phyloP scores from a whole-genome alignment of 2,888 invertebrate genomes.

The Cylloceria caligata region DNA sequence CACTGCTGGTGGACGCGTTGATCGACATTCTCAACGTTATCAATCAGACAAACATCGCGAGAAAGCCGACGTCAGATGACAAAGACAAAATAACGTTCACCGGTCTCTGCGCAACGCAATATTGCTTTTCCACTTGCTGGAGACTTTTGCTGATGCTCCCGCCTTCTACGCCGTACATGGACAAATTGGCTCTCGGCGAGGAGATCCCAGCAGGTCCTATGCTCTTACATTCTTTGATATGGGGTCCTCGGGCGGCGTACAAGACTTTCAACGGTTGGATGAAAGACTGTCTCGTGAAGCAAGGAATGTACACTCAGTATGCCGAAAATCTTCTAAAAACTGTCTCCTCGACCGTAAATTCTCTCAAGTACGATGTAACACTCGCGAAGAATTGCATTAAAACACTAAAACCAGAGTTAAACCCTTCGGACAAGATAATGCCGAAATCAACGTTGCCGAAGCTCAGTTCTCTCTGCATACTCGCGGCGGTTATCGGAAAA shows the following conservation, averaged over 20 bases:
- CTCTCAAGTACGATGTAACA: conserved; percentile 87
- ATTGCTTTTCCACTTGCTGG: conserved; percentile 95
- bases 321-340: conserved; percentile 90
- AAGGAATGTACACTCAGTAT: conserved; percentile 94
- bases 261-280: conserved; percentile 95
- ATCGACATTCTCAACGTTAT: conserved; percentile 93
- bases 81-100: conserved; percentile 86
- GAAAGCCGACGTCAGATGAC: conserved; percentile 75
- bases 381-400: conserved; percentile 88
- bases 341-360: conserved; percentile 90
- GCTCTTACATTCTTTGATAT: conserved; percentile 93
- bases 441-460: conserved; percentile 86
- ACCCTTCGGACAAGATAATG: conserved; percentile 80
- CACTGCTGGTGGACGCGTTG: conserved; percentile 93
- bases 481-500: conserved; percentile 92
- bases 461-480: conserved; percentile 90
- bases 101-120: conserved; percentile 93
- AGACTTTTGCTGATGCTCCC: conserved; percentile 94
- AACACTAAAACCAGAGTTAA: conserved; percentile 85
- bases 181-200: conserved; percentile 89
- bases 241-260: conserved; percentile 95
- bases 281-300: conserved; percentile 96
- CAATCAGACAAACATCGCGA: conserved; percentile 86
- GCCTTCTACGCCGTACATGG: conserved; percentile 95
- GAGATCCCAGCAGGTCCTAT: conserved; percentile 89